Percentiles rank a stretch among this genome's conserved stretches.
Evolutionary conservation across 2,113 vertebrate species (phyloP).

Genomic region (Paraplagusia blochii): DNA sequence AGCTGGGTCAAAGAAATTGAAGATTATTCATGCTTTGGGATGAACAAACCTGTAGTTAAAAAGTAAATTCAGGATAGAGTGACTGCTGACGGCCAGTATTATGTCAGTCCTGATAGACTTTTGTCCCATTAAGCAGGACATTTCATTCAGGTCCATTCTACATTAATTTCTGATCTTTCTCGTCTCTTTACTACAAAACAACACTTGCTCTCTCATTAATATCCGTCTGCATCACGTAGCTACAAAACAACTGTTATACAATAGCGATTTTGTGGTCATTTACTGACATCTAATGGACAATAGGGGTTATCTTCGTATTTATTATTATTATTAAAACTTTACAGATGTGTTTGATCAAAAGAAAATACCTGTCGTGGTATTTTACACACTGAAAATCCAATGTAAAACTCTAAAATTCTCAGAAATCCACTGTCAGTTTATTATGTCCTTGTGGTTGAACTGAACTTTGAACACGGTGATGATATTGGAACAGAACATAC

Average conservation of each 20-base stretch:
- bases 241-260: too few species aligned
- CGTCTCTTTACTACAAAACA: slow-evolving; percentile 3
- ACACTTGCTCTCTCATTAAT: background rate
- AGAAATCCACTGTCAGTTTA: background rate
- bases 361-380: too few species aligned
- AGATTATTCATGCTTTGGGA: too few species aligned
- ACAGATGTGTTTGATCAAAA: background rate
- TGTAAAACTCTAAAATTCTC: too few species aligned
- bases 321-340: background rate
- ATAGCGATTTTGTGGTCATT: slow-evolving; percentile 1
- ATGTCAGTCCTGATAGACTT: background rate
- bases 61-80: background rate
- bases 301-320: background rate
- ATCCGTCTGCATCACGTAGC: background rate
- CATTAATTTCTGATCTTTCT: background rate
- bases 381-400: too few species aligned
- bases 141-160: background rate
- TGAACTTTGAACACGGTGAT: slow-evolving; percentile 52
- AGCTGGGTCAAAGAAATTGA: too few species aligned
- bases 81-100: background rate
- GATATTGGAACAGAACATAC: slow-evolving; percentile 37
- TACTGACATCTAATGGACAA: slow-evolving; percentile 53
- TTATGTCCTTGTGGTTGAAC: background rate
- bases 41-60: background rate
- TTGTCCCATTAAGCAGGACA: slow-evolving; percentile 2